A percentile compares a stretch with the other conserved stretches of the same genome.
Conservation (phyloP, 2,113 vertebrate species). For the Leptocoma aspasia region DNA sequence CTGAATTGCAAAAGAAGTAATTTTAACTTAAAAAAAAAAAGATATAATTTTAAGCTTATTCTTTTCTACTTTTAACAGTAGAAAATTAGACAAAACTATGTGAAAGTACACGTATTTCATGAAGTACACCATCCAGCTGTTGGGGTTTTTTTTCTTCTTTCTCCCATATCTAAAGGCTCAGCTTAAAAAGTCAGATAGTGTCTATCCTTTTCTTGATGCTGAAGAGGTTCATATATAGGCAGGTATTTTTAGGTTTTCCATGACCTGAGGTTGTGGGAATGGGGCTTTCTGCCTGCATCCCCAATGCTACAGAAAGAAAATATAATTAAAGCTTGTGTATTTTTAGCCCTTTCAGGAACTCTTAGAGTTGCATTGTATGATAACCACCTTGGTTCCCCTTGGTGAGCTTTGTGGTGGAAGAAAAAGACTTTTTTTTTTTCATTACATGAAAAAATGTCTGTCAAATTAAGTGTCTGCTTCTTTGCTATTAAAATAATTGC, state of each 20-base stretch:
- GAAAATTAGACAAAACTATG: not conserved
- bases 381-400: not conserved
- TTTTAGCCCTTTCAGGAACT: not conserved
- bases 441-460: not conserved
- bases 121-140: not conserved
- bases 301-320: not conserved
- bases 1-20: not conserved
- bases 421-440: not conserved
- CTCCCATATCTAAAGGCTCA: not conserved
- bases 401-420: not conserved
- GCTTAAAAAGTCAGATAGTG: not conserved
- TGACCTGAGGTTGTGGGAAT: not conserved
- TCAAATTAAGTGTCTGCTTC: conserved; percentile 50
- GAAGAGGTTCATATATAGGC: not conserved
- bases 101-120: not conserved
- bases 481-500: conserved; percentile 65
- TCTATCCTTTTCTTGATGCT: not conserved
- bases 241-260: not conserved
- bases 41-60: not conserved
- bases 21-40: not conserved
- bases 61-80: not conserved
- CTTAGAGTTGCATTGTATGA: not conserved
- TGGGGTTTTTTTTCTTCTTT: rapidly evolving
- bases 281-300: not conserved
- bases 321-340: conserved; percentile 33